Percentiles rank a stretch among this genome's conserved stretches.
Conservation (phyloP, 2,888 invertebrate genomes). For the Sepioteuthis lessoniana region DNA sequence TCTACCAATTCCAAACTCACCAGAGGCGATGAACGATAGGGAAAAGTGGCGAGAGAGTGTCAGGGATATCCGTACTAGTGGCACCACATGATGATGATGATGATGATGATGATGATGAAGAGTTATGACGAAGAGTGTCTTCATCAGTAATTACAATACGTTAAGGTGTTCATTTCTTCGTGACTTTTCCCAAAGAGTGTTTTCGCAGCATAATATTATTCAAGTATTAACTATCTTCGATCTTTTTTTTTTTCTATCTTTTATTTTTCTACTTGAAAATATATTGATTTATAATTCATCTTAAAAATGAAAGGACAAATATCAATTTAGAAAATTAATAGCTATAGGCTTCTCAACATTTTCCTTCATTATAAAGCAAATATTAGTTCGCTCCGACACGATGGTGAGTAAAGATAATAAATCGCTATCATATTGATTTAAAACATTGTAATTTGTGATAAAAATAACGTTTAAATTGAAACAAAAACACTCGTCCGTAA, state of each 20-base stretch:
- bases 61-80: too few species aligned
- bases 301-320: background rate
- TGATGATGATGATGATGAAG: too few species aligned
- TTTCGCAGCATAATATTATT: background rate
- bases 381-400: background rate
- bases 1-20: too few species aligned
- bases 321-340: constrained; percentile 12
- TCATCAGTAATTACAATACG: too few species aligned
- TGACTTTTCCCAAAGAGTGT: too few species aligned
- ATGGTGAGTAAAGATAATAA: background rate
- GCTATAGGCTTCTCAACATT: constrained; percentile 33
- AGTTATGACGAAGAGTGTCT: too few species aligned
- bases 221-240: background rate
- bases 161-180: too few species aligned
- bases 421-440: background rate
- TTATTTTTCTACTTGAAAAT: background rate
- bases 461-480: constrained; percentile 24
- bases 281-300: background rate
- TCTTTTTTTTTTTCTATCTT: too few species aligned
- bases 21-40: too few species aligned
- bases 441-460: background rate
- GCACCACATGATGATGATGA: too few species aligned
- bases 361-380: background rate
- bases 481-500: background rate
- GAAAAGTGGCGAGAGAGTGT: too few species aligned